Evolutionary conservation across 2,888 invertebrate species (phyloP).

Genomic region (Ophion ventricosus): DNA sequence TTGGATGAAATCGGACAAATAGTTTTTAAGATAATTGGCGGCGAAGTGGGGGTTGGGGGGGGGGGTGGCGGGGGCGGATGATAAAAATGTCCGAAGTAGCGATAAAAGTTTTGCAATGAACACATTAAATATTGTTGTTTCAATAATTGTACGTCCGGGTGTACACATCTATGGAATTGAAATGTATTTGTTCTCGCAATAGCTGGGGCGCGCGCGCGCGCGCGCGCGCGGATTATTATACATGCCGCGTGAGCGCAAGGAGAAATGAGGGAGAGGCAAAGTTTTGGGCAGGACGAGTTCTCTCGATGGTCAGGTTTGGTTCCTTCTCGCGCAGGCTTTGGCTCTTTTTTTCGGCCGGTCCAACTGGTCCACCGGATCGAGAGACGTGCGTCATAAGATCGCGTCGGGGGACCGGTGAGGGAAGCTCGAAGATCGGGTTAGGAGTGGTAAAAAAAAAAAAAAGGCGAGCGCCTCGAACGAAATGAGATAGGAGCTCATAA

Average conservation of each 20-base stretch:
- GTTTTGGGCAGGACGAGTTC: conserved; percentile 58
- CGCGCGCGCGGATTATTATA: conserved; percentile 43
- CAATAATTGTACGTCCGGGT: background rate
- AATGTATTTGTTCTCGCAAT: background rate
- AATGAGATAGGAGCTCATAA: conserved; percentile 45
- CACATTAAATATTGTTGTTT: conserved; percentile 4
- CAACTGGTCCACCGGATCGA: conserved; percentile 58
- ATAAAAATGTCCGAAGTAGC: too few relatives aligned
- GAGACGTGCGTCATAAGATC: conserved; percentile 56
- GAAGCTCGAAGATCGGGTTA: conserved; percentile 28
- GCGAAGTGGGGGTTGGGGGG: too few relatives aligned
- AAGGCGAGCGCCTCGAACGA: conserved; percentile 32
- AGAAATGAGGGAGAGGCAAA: conserved; percentile 43
- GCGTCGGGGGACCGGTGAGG: background rate
- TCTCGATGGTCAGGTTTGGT: conserved; percentile 29
- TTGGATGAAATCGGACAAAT: too few relatives aligned
- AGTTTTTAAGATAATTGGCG: too few relatives aligned
- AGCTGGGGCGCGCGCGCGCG: conserved; percentile 7
- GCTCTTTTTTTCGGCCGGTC: conserved; percentile 58
- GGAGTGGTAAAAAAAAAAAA: conserved; percentile 31
- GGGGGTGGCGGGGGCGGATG: too few relatives aligned
- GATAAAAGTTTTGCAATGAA: conserved; percentile 2
- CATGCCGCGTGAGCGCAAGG: conserved; percentile 10
- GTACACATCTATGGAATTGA: background rate
- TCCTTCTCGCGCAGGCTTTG: conserved; percentile 35